A percentile compares a stretch with the other conserved stretches of the same genome.
Evolutionary conservation across 2,113 vertebrate species (phyloP).

Genomic region (Xiphophorus couchianus): DNA sequence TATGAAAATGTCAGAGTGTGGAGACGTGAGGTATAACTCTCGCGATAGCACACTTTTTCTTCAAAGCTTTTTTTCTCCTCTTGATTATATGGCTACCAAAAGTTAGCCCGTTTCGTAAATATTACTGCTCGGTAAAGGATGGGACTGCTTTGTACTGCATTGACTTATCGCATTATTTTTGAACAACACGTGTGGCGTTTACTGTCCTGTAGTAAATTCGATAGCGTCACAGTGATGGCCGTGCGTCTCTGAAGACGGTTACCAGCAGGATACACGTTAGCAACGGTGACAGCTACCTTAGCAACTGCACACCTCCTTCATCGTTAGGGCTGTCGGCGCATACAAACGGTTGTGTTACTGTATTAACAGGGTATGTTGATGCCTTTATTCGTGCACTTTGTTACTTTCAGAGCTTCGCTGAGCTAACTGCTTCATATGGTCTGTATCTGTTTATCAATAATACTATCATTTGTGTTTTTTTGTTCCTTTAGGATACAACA

Average conservation of each 20-base stretch:
- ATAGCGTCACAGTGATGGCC: conserved; percentile 2
- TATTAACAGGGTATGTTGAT: conserved; percentile 7
- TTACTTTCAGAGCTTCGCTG: neutral
- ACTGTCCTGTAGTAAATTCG: neutral
- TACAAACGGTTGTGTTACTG: neutral
- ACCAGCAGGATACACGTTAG: conserved; percentile 50
- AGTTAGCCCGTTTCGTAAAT: conserved; percentile 25
- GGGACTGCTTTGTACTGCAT: neutral
- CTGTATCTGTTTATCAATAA: neutral
- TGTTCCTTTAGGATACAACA: conserved; percentile 33
- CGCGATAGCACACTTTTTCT: conserved; percentile 47
- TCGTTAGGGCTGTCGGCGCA: conserved; percentile 11
- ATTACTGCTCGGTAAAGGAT: neutral
- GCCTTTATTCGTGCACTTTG: neutral
- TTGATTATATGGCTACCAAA: conserved; percentile 44
- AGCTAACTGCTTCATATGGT: neutral
- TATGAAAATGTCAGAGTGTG: conserved; percentile 22
- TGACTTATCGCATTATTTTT: neutral
- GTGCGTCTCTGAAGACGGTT: conserved; percentile 23
- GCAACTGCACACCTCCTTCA: conserved; percentile 67
- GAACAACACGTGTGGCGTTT: neutral
- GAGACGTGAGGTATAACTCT: conserved; percentile 43
- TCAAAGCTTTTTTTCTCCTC: conserved; percentile 24
- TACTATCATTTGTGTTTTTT: conserved; percentile 4
- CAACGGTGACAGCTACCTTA: conserved; percentile 65